Conservation (phyloP, 64 coral and sea anemone species). For the Dendrophyllia cribrosa region DNA sequence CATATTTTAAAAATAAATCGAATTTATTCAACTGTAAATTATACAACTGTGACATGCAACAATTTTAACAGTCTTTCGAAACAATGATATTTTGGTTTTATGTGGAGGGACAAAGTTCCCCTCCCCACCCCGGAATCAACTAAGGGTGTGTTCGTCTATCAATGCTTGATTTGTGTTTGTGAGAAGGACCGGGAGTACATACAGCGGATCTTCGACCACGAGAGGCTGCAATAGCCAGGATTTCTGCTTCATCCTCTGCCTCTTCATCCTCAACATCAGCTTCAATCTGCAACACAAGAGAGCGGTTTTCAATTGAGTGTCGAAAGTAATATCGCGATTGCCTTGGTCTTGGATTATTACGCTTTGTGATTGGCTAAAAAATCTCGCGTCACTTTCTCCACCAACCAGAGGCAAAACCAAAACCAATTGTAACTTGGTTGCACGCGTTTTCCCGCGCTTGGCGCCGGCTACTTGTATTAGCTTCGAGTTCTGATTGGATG, state of each 20-base stretch:
- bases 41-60: too few relatives aligned
- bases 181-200: background rate
- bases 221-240: background rate
- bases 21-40: too few relatives aligned
- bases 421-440: too few relatives aligned
- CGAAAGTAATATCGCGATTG: too few relatives aligned
- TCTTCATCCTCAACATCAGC: background rate
- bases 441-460: too few relatives aligned
- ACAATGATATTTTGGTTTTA: too few relatives aligned
- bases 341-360: background rate
- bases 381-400: background rate
- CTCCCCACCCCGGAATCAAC: background rate
- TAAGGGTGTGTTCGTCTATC: background rate
- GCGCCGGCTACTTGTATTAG: too few relatives aligned
- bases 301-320: too few relatives aligned
- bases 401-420: background rate
- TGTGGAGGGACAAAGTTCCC: background rate
- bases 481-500: too few relatives aligned
- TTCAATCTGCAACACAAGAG: background rate
- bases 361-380: background rate
- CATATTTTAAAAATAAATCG: too few relatives aligned
- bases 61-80: too few relatives aligned
- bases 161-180: background rate
- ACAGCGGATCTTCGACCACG: slow-evolving; percentile 23
- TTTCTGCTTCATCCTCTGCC: slow-evolving; percentile 5